Evolutionary conservation across 1,140 invertebrate genomes (phyloP), one percentile per base, ranked within the genome.

Genomic region (Rhagoletis zephyria): DNA sequence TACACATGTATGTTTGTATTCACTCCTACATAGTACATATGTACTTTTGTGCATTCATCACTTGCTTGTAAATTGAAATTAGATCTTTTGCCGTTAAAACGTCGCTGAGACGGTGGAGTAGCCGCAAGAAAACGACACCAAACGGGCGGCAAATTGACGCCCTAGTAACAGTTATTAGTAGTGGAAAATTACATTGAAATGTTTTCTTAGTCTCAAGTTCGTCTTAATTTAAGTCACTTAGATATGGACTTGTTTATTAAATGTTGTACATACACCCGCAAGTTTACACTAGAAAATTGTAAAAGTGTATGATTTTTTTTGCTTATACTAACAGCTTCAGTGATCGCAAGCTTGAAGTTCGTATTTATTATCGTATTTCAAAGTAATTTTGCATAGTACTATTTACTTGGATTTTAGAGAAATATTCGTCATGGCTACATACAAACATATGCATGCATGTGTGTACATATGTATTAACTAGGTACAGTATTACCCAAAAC

Each of bases 201-300:
- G 16, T 81, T 81, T 81, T 48, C 74, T 56, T 56, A 56, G 74
- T 81, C 48, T 81, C 74, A 81, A 81, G 74, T 81, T 81, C 74
- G 74, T 81, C 48, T 81, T 81, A 81, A 59, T 81, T 81, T 81
- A 81, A 81, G 48, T 51, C 74, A 81, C 48, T 81, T 81, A 81
- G 74, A 56, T 81, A 19, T 81, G 7, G 4, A 30, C 51, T 10
- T 81, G 48, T 81, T 81, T 81, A 81, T 7, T 19, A 12, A 81
- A 56, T 81, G 56, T 12, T 14, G 61, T 63, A 63, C n/a, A 14
- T 63, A 63, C 6, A 30, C 48, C 19, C 7, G n/a, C 19, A 81
- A n/a, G 56, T 42, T 48, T n/a, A 56, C 19, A 19, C 1, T 51
- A 0, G 30, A 30, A 12, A 3, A 56, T 12, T 81, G 4, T 56